A percentile compares a stretch with the other conserved stretches of the same genome.
These are phyloP conservation scores for Syngnathoides biaculeatus DNA, from an alignment of 2,113 vertebrate species.

Conservation along the genomic window DNA sequence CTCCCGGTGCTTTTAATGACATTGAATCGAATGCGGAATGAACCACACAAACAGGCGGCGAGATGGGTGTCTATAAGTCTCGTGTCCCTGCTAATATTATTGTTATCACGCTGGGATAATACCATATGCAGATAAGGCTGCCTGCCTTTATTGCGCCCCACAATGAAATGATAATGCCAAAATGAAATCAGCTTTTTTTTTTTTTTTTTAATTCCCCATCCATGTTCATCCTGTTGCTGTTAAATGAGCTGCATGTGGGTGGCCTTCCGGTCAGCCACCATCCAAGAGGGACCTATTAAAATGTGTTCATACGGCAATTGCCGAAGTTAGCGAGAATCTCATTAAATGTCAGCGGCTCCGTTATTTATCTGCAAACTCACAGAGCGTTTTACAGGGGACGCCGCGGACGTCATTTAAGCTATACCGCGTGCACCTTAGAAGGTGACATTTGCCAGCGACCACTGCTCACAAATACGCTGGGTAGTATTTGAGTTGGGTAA, in stretches of 20 bases:
- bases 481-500: constrained; percentile 25
- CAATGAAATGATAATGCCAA: constrained; percentile 41
- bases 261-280: constrained; percentile 58
- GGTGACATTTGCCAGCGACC: constrained; percentile 49
- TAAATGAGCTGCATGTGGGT: constrained; percentile 55
- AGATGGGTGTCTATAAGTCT: background rate
- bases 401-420: constrained; percentile 36
- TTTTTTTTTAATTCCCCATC: constrained; percentile 11
- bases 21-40: background rate
- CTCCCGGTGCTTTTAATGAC: constrained; percentile 1
- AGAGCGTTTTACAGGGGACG: constrained; percentile 49
- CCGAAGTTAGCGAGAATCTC: constrained; percentile 54
- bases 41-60: background rate
- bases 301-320: constrained; percentile 58
- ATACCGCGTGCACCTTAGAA: constrained; percentile 32
- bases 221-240: constrained; percentile 35
- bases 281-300: constrained; percentile 67
- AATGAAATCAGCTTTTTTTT: constrained; percentile 25
- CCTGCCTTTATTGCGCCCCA: constrained; percentile 26
- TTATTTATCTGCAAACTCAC: constrained; percentile 57
- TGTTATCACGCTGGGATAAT: constrained; percentile 14
- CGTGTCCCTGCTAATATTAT: background rate
- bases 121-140: constrained; percentile 4
- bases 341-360: constrained; percentile 63
- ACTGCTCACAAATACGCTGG: constrained; percentile 12